These are phyloP conservation scores for Tenebrio molitor DNA, from an alignment of 1,140 invertebrate genomes.

Conservation along the genomic window DNA sequence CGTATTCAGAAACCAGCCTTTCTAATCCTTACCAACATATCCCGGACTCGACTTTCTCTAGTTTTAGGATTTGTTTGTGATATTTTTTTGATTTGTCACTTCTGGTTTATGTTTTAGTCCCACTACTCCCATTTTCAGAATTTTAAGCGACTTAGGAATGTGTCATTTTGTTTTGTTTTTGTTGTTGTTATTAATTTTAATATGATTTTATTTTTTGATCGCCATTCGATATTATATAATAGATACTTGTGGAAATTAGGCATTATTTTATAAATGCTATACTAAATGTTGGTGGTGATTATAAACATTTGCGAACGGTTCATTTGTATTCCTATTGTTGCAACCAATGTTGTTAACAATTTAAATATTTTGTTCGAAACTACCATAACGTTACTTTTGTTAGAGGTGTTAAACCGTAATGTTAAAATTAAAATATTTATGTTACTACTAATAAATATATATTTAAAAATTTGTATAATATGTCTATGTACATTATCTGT, in stretches of 20 bases:
- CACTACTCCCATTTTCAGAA: too few species aligned
- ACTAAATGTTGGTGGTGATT: slow-evolving; percentile 41
- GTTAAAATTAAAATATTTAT: slow-evolving; percentile 46
- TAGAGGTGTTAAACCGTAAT: slow-evolving; percentile 39
- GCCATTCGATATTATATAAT: slow-evolving; percentile 5
- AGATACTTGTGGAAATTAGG: neutral
- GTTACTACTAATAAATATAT: slow-evolving; percentile 46
- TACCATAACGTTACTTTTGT: slow-evolving; percentile 42
- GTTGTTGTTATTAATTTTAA: slow-evolving; percentile 22
- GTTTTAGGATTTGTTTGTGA: slow-evolving; percentile 31
- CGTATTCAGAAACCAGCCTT: slow-evolving; percentile 14
- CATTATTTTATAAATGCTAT: too few species aligned
- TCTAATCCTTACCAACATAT: slow-evolving; percentile 44
- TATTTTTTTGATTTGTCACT: slow-evolving; percentile 14
- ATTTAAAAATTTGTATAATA: slow-evolving; percentile 47
- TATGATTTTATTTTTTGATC: too few species aligned
- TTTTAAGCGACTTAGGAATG: neutral
- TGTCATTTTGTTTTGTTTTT: neutral
- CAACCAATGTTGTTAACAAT: slow-evolving; percentile 41
- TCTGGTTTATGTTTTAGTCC: too few species aligned
- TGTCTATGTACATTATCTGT: slow-evolving; percentile 48
- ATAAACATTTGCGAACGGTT: slow-evolving; percentile 34
- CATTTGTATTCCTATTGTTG: slow-evolving; percentile 39
- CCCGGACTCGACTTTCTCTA: slow-evolving; percentile 7
- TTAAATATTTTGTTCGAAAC: slow-evolving; percentile 22